Evolutionary conservation across 2,797 vertebrate genomes (phyloP), one percentile per base, ranked within the genome.

Genomic region (Urocyon cinereoargenteus): DNA sequence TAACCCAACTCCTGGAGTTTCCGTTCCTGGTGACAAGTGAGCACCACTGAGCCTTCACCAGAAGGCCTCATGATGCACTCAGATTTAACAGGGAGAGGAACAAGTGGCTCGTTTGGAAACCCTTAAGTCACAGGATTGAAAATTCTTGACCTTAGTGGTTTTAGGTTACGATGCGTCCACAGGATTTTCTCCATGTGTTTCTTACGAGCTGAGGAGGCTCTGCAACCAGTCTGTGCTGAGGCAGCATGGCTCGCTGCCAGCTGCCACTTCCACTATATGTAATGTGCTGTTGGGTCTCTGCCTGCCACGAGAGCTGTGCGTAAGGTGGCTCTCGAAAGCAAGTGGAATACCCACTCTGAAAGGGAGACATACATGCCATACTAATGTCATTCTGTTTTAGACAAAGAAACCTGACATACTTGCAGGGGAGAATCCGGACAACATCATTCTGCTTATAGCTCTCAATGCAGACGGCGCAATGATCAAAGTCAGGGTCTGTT

Each of bases 401-500:
- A 85, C 24, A 81, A 88, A 96, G 95, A 97, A 95, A 70, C 78
- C 36, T 94, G 81, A 98, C 99, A 99, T 99, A 99, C 99, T 99
- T 99, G 99, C 99, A 99, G 15, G 99, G 99, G 75, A 99, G 99
- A 97, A 99, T 99, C 51, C 99, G 99, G 78, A 99, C 99, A 94
- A 99, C 99, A 57, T 99, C 99, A 0, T 99, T 99, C 78, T 99
- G 99, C 98, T 99, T 99, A 98, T 99, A 99, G 49, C 99, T 99
- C 98, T 99, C 99, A 57, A 99, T 99, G 98, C 99, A 99, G 94
- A 99, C 99, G 0, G 99, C 99, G 97, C 99, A 99, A 97, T 99
- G 99, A 98, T 99, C 99, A 96, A 99, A 99, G 98, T 99, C 99
- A 53, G 99, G 99, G 94, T 99, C 99, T 2, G 99, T 99, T 98